A percentile compares a stretch with the other conserved stretches of the same genome.
These are phyloP conservation scores for Trichomalopsis sarcophagae DNA, from an alignment of 1,140 invertebrate genomes.

Conservation along the genomic window DNA sequence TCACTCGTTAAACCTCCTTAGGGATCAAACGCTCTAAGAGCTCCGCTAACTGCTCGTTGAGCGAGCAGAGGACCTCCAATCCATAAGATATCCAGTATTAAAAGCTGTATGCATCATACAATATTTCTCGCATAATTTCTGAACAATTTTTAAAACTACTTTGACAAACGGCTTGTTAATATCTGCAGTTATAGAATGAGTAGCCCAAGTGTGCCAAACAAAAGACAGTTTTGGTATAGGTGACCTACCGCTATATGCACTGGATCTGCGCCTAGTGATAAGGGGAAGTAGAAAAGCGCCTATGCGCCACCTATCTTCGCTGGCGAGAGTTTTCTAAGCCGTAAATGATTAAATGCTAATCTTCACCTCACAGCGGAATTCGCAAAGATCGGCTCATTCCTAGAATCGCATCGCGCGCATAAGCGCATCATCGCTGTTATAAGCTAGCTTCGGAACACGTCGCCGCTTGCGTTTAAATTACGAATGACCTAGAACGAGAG, in stretches of 20 bases:
- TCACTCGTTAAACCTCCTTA: background rate
- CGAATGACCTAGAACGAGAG: slow-evolving; percentile 23
- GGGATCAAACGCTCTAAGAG: background rate
- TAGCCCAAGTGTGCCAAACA: too few relatives aligned
- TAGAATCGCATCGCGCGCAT: background rate
- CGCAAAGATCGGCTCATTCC: background rate
- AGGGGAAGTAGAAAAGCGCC: too few relatives aligned
- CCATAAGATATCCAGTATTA: background rate
- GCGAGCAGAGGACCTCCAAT: too few relatives aligned
- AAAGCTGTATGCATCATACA: background rate
- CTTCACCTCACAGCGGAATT: background rate
- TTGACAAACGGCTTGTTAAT: too few relatives aligned
- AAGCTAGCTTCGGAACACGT: background rate
- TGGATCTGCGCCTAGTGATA: too few relatives aligned
- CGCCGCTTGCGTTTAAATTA: slow-evolving; percentile 2
- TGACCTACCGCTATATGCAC: too few relatives aligned
- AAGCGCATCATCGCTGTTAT: background rate
- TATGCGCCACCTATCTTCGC: too few relatives aligned
- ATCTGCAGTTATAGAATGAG: too few relatives aligned
- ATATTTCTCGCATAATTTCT: background rate
- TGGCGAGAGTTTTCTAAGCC: too few relatives aligned
- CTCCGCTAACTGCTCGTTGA: background rate
- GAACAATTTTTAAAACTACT: too few relatives aligned
- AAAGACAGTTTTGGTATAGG: too few relatives aligned
- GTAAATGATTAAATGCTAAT: too few relatives aligned